Base-by-base conservation (phyloP, 2,888 invertebrate species). In the Metellina segmentata region DNA sequence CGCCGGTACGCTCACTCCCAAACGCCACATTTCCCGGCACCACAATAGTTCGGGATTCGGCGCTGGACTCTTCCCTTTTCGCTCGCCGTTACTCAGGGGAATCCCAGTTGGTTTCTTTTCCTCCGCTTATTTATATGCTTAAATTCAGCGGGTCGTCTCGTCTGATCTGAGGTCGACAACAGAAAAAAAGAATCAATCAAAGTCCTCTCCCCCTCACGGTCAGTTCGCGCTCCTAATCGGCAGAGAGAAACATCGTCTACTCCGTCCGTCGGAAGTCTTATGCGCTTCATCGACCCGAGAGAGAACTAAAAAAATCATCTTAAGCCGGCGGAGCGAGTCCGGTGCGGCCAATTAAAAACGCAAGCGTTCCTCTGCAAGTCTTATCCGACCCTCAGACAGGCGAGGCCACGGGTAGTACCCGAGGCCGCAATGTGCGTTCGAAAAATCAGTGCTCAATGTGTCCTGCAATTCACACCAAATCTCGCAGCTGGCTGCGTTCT, bases 41-140 rank as follows among this genome's bases (percentile, higher is more conserved):
- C n/a, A n/a, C n/a, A n/a, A n/a, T 86, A n/a, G n/a, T n/a, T 96
- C 61, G 61, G 61, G 61, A 78, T 78, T 78, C 78, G 78, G 78
- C 78, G 78, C 78, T 78, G 78, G 78, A n/a, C 78, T 78, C 34
- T 78, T 78, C 78, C 78, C 78, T 48, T 9, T 78, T 78, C 78
- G 78, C 78, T 78, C 78, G 78, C 78, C 78, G 78, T 95, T 96
- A 96, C n/a, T n/a, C n/a, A n/a, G n/a, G 95, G 96, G 95, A 96
- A 96, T 96, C 96, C 95, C 95, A 93, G 95, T 96, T 96, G 95
- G 95, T 96, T 96, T 96, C 96, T 96, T 96, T 96, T 96, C 96
- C 96, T 96, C 96, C 96, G 96, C 96, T 96, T 96, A 96, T 95
- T 96, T 95, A 96, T 96, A 96, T 96, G 96, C 96, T 96, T 96